Percentiles rank a stretch among this genome's conserved stretches.
These are phyloP conservation scores for Phalacrocorax brasilianus DNA, from an alignment of 2,113 vertebrate species.

Conservation along the genomic window DNA sequence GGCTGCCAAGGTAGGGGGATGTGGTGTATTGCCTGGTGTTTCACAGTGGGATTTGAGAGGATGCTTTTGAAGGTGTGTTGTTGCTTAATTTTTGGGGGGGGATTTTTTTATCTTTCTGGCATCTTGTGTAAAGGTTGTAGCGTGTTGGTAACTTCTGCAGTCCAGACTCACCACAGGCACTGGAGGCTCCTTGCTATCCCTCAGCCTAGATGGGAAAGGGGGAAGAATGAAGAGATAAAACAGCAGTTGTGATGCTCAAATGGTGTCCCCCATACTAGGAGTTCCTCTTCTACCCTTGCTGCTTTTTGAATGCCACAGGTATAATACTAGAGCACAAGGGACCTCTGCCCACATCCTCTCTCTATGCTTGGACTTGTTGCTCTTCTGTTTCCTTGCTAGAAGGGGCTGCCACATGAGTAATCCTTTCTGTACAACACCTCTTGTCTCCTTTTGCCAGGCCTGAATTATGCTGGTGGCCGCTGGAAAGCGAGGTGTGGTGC, in stretches of 20 bases:
- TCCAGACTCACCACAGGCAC: too few relatives aligned
- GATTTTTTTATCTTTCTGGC: not conserved
- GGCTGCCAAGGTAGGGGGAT: too few relatives aligned
- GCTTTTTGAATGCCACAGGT: not conserved
- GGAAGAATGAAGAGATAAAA: not conserved
- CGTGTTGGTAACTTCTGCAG: not conserved
- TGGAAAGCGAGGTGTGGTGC: not conserved
- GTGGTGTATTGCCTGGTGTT: not conserved
- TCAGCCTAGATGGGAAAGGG: not conserved
- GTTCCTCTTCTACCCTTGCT: not conserved
- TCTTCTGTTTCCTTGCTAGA: not conserved
- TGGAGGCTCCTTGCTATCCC: not conserved
- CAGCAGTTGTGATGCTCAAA: not conserved
- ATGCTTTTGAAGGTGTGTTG: not conserved
- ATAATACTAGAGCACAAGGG: not conserved
- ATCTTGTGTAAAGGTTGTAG: not conserved
- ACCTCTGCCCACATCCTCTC: not conserved
- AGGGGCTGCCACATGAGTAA: not conserved
- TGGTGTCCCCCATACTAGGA: too few relatives aligned
- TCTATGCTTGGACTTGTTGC: not conserved
- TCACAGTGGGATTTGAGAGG: not conserved
- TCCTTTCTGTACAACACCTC: not conserved
- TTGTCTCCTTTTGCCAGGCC: not conserved
- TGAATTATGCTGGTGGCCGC: not conserved
- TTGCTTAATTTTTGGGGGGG: too few relatives aligned